These are phyloP conservation scores for Trinorchestia longiramus DNA, from an alignment of 1,140 invertebrate genomes.

Conservation along the genomic window DNA sequence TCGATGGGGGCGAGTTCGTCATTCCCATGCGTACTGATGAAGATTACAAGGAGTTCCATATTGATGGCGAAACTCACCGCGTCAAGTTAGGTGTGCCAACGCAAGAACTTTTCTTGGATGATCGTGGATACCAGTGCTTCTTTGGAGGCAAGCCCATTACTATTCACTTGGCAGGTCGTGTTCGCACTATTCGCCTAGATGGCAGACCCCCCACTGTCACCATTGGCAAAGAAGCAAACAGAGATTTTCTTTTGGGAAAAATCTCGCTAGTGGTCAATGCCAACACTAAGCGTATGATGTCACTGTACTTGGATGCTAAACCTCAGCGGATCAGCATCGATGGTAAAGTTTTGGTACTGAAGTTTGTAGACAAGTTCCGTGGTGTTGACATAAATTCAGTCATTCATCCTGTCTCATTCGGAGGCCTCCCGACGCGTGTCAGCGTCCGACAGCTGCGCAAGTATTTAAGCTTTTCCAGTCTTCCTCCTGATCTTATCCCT, in stretches of 20 bases:
- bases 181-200: slow-evolving; percentile 82
- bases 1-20: slow-evolving; percentile 67
- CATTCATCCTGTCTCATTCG: slow-evolving; percentile 85
- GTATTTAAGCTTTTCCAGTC: slow-evolving; percentile 84
- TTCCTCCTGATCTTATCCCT: slow-evolving; percentile 79
- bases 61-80: slow-evolving; percentile 73
- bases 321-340: slow-evolving; percentile 81
- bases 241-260: slow-evolving; percentile 84
- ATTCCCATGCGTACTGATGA: slow-evolving; percentile 67
- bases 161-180: slow-evolving; percentile 84
- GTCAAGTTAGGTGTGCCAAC: slow-evolving; percentile 93
- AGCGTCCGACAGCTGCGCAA: slow-evolving; percentile 83
- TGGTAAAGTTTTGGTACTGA: slow-evolving; percentile 80
- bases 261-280: slow-evolving; percentile 87
- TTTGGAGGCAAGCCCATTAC: slow-evolving; percentile 90
- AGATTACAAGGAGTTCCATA: slow-evolving; percentile 68
- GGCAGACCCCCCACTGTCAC: slow-evolving; percentile 84
- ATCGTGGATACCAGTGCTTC: slow-evolving; percentile 86
- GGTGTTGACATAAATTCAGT: slow-evolving; percentile 86
- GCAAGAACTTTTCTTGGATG: slow-evolving; percentile 90
- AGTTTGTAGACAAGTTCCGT: slow-evolving; percentile 82
- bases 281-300: slow-evolving; percentile 77
- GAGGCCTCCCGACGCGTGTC: slow-evolving; percentile 90
- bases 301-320: slow-evolving; percentile 88
- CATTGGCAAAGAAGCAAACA: slow-evolving; percentile 75